Base-by-base conservation (phyloP, 2,888 invertebrate genomes). In the Stictocephala bisonia region DNA sequence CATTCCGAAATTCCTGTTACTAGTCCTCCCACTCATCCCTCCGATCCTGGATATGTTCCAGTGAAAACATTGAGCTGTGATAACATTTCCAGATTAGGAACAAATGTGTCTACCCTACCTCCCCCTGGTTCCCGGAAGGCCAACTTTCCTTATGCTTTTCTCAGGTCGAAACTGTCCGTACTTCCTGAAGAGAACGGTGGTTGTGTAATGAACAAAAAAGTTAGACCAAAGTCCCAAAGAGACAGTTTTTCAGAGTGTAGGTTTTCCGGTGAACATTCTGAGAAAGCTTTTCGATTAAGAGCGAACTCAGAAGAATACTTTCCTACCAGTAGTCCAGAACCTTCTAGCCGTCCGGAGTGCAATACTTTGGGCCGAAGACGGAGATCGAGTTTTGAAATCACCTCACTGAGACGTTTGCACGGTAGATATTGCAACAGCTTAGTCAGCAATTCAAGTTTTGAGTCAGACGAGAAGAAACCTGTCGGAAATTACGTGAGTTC, bases 81-180 rank as follows among this genome's bases (percentile, higher is more conserved):
- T 83, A 91, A 91, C 81, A 90, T 91, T 80, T 88, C 89, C 73
- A 88, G 88, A 80, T 84, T 90, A 77, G 88, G 88, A 76, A 84
- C 84, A 31, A 85, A 84, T 20, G 20, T 69, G 82, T 81, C 78
- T 60, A 84, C 86, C 60, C 44, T 60, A 13, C 74, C 76, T 13
- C 78, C 79, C 15, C 74, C 76, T 40, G 68, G 58, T 60, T 84
- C 85, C 77, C 88, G 89, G 79, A 89, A 90, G 76, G 89, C 89
- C 1, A 90, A 90, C 79, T 93, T 93, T 79, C 93, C 93, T 0
- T 92, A 92, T 81, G 92, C 92, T 2, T 93, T 93, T 81, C 84
- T 93, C 26, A 87, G 93, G 74, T 93, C 93, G 0, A 90, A 91
- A 78, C 84, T 93, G 53, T 91, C 92, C 9, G 92, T 92, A 51